Evolutionary conservation across 2,113 vertebrate genomes (phyloP), one percentile per base, ranked within the genome.

Genomic region (Malurus cyaneus): DNA sequence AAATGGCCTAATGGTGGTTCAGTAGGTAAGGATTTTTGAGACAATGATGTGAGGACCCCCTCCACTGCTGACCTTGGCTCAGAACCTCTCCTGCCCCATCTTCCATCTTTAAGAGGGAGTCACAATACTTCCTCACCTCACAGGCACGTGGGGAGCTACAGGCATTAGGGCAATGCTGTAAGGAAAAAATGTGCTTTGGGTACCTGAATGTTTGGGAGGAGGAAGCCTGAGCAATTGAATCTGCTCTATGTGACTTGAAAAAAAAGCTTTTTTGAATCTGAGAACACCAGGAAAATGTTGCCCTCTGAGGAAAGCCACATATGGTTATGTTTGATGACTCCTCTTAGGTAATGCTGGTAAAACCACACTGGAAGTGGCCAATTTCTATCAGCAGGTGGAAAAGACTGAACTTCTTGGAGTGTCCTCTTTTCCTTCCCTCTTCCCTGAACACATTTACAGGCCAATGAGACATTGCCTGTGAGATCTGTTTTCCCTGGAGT

Each of bases 71-170:
- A 12, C 7, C 50, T n/a, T n/a, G n/a, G n/a, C n/a, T n/a, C 18
- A 44, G 28, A 89, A 49, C 8, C 8, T 65, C 18, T 80, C 28
- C 46, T 59, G 31, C 54, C 26, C 46, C 26, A 34, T 12, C 44
- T 69, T 23, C 29, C 14, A 2, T 44, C 65, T 46, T 32, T 36
- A 56, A 73, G 60, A n/a, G n/a, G n/a, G n/a, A n/a, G n/a, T n/a
- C n/a, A n/a, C n/a, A n/a, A n/a, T n/a, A n/a, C n/a, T n/a, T n/a
- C n/a, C 23, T 46, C 47, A 65, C 34, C 6, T 31, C 56, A 12
- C 3, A 26, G 77, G 13, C 18, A 18, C 0, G 0, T 15, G 41
- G 26, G 26, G 23, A 39, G 9, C 9, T 39, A 52, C 57, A 92
- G n/a, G 25, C 14, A 31, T 46, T 24, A 70, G 16, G 50, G 52